Base-by-base conservation (phyloP, 1,140 invertebrate species). In the Drosophila gunungcola region DNA sequence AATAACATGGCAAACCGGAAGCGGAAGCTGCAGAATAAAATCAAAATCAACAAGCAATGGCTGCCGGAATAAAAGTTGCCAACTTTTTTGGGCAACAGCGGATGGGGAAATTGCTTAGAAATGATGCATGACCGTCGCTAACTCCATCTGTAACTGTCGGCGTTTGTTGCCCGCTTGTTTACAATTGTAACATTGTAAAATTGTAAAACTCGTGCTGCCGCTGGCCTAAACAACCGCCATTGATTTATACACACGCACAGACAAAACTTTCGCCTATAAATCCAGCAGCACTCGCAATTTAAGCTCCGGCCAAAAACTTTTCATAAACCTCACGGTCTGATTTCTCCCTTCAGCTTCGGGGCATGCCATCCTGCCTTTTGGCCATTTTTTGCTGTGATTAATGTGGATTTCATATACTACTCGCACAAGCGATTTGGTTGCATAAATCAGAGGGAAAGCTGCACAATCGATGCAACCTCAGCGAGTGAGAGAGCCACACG, bases 91-190 rank as follows among this genome's bases (percentile, higher is more conserved):
- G 10, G 16, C 49, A 54, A 41, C 75, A 63, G 52, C 79, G 76
- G 75, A 88, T 79, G 79, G 78, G 65, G 86, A 90, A 90, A 90
- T 90, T 90, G 82, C 86, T 90, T 83, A 83, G 88, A 83, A 90
- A 90, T 90, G 81, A 90, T 90, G 75, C 78, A 90, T 82, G 63
- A 80, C 67, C 79, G 46, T 65, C 49, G 38, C 61, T 29, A 64
- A 43, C 48, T 69, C 58, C 42, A 46, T 60, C 46, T 43, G 41
- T 76, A 36, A 60, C 78, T 69, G 57, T 49, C 41, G 57, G 61
- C 56, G 34, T 56, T 41, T 78, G 54, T 57, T 32, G 39, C 49
- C 12, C 25, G 45, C 74, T 70, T 85, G 83, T 88, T 89, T 89
- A 89, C 83, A 83, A 89, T 89, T 83, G 83, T 79, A 52, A 63